Evolutionary conservation across 1,140 invertebrate species (phyloP), one percentile per base, ranked within the genome.

Genomic region (Drosophila gunungcola): DNA sequence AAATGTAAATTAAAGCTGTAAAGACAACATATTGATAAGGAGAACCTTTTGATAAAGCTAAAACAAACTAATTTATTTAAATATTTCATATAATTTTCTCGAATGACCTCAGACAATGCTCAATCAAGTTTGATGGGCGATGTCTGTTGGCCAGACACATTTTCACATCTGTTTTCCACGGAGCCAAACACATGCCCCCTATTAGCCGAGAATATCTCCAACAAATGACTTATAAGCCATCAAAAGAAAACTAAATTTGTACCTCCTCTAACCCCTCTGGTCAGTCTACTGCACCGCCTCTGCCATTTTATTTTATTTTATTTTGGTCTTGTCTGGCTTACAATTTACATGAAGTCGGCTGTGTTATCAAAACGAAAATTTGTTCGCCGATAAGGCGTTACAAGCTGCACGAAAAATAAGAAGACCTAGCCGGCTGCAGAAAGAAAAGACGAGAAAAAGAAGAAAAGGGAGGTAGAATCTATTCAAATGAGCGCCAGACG

Each of bases 331-430:
- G 61, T 76, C 55, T 72, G 72, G 67, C 55, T 57, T 69, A 74
- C 75, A 72, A 79, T 75, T 79, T 83, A 82, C 80, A 83, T 54
- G 12, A 61, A 27, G 74, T 53, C 58, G 48, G 53, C 46, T 12
- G 68, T 57, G 69, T 89, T 88, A 88, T 88, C 83, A 88, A 89
- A 89, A 89, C 76, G 83, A 88, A 88, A 88, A 88, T 88, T 88
- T 88, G 83, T 88, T 77, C 76, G 45, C 56, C 70, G 83, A 86
- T 86, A 88, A 86, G 70, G 13, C 39, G 62, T 32, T 76, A 73
- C 72, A 76, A 76, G 62, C 68, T 57, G 67, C 62, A 46, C 45
- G 67, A 29, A 45, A 32, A 38, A 29, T 9, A 61, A 38, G 72
- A 54, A 63, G 29, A 62, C 34, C 38, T 45, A 65, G 61, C 36